A percentile compares a stretch with the other conserved stretches of the same genome.
phyloP scores from a whole-genome alignment of 1,140 invertebrate species.

The Holcopasites calliopsidis region DNA sequence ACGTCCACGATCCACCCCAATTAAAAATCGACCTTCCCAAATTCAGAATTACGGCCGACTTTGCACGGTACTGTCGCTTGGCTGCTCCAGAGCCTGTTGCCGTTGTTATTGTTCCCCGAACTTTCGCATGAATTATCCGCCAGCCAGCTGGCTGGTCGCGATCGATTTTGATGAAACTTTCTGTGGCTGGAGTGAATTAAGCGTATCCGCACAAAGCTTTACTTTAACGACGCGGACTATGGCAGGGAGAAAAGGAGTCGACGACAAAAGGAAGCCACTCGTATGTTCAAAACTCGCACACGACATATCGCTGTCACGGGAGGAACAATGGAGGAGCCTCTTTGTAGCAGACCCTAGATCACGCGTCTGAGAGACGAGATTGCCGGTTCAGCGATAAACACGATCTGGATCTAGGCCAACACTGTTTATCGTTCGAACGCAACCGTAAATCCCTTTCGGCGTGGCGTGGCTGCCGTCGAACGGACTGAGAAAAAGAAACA shows the following conservation, averaged over 20 bases:
- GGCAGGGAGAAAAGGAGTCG: neutral
- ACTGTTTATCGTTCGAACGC: conserved; percentile 53
- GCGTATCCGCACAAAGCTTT: conserved; percentile 28
- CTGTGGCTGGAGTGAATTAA: conserved; percentile 7
- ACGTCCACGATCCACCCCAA: conserved; percentile 3
- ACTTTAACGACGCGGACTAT: neutral
- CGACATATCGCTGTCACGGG: conserved; percentile 39
- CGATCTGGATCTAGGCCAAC: conserved; percentile 54
- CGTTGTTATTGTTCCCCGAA: neutral
- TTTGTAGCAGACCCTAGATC: conserved; percentile 46
- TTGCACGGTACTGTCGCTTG: conserved; percentile 24
- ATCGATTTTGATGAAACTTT: conserved; percentile 44
- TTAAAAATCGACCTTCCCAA: neutral
- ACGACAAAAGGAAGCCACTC: conserved; percentile 35
- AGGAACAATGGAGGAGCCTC: conserved; percentile 43
- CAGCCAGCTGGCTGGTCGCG: neutral
- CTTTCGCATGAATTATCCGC: conserved; percentile 14
- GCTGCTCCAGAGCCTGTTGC: conserved; percentile 18
- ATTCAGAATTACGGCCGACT: conserved; percentile 2
- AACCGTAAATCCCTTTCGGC: conserved; percentile 50
- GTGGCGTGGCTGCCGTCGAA: conserved; percentile 21
- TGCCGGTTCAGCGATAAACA: conserved; percentile 55
- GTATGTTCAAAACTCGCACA: conserved; percentile 34
- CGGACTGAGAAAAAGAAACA: neutral
- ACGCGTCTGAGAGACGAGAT: conserved; percentile 46